These are phyloP conservation scores for Keiferia lycopersicella DNA, from an alignment of 2,888 invertebrate species.

Conservation along the genomic window DNA sequence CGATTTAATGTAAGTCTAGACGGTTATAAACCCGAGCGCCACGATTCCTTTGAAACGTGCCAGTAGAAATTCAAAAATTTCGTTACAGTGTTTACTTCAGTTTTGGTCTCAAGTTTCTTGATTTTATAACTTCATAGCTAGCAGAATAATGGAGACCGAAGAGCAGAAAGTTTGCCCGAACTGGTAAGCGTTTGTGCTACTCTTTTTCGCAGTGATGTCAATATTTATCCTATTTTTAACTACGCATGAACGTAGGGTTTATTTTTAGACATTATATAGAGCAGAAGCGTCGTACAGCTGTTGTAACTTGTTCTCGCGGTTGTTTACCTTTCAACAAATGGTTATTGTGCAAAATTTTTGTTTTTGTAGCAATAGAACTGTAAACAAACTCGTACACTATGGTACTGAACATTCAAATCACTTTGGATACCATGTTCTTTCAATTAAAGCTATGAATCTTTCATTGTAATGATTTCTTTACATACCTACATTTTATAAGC, in stretches of 20 bases:
- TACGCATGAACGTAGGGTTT: constrained; percentile 61
- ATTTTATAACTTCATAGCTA: constrained; percentile 18
- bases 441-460: too few species aligned
- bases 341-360: constrained; percentile 21
- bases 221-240: constrained; percentile 69
- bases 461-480: too few species aligned
- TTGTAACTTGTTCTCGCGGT: constrained; percentile 47
- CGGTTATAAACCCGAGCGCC: not conserved
- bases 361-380: constrained; percentile 16
- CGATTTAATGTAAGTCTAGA: not conserved
- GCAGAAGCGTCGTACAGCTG: constrained; percentile 59
- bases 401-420: too few species aligned
- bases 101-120: constrained; percentile 23
- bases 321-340: constrained; percentile 57
- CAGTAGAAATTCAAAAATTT: not conserved
- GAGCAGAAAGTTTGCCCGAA: constrained; percentile 73
- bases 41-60: not conserved
- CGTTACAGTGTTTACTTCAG: constrained; percentile 13
- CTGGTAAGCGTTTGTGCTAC: constrained; percentile 67
- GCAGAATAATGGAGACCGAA: constrained; percentile 59
- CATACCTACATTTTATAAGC: too few species aligned
- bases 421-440: too few species aligned
- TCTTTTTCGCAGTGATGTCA: constrained; percentile 55
- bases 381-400: not conserved
- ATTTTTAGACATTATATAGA: constrained; percentile 72